These are phyloP conservation scores for Zeuzera pyrina DNA, from an alignment of 2,888 invertebrate genomes.

Conservation along the genomic window DNA sequence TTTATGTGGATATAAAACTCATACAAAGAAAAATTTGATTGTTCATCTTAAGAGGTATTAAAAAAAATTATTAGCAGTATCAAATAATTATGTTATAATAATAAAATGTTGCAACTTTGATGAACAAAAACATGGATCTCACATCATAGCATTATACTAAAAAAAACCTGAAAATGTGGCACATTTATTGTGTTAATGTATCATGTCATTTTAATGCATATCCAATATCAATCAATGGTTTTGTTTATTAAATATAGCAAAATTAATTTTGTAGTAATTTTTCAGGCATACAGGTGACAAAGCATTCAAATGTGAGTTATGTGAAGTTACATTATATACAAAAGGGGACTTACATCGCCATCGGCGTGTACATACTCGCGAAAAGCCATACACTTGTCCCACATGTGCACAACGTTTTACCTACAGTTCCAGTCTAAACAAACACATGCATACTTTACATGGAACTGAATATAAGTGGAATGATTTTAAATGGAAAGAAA, in stretches of 20 bases:
- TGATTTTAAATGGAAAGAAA: conserved; percentile 29
- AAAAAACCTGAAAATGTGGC: too few relatives aligned
- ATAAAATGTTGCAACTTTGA: too few relatives aligned
- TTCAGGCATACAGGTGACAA: conserved; percentile 58
- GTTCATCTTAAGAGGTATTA: conserved; percentile 54
- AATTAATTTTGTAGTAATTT: too few relatives aligned
- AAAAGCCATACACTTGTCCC: conserved; percentile 55
- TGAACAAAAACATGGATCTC: too few relatives aligned
- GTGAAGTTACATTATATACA: conserved; percentile 47
- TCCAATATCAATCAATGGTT: too few relatives aligned
- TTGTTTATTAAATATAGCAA: too few relatives aligned
- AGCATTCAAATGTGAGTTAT: conserved; percentile 45
- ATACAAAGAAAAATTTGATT: conserved; percentile 49
- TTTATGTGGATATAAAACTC: conserved; percentile 56
- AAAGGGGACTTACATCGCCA: conserved; percentile 48
- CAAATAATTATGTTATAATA: too few relatives aligned
- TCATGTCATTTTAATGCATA: too few relatives aligned
- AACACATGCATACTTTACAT: conserved; percentile 57
- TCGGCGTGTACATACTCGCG: conserved; percentile 48
- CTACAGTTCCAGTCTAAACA: conserved; percentile 59
- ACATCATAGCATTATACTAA: too few relatives aligned
- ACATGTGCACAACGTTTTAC: conserved; percentile 50
- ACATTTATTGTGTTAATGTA: too few relatives aligned
- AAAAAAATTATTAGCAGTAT: background rate
- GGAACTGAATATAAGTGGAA: conserved; percentile 53